Conservation (phyloP, 2,888 invertebrate genomes). For the Heliconius charithonia region DNA sequence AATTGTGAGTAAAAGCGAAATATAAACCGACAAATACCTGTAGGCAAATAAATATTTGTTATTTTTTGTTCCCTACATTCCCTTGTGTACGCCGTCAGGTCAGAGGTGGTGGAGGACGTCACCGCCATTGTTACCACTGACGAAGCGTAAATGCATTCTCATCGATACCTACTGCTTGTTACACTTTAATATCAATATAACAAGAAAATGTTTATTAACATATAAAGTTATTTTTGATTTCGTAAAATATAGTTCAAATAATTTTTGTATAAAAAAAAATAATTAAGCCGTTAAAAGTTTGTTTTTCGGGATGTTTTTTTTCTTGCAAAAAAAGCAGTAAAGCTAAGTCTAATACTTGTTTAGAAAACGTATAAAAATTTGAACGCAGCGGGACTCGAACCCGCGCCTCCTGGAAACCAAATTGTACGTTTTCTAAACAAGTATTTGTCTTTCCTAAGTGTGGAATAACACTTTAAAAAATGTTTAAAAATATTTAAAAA, state of each 20-base stretch:
- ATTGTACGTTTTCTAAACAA: too few relatives aligned
- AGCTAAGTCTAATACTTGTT: too few relatives aligned
- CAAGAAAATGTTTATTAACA: neutral
- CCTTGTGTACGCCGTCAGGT: slow-evolving; percentile 47
- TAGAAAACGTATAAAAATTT: too few relatives aligned
- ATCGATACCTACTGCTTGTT: slow-evolving; percentile 30
- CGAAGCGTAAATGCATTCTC: slow-evolving; percentile 40
- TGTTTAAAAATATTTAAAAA: too few relatives aligned
- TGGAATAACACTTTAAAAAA: too few relatives aligned
- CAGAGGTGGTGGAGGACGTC: slow-evolving; percentile 52
- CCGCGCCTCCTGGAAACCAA: too few relatives aligned
- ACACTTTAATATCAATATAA: neutral
- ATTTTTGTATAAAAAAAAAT: neutral
- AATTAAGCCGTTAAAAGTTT: neutral
- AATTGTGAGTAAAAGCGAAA: neutral
- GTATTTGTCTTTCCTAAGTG: too few relatives aligned
- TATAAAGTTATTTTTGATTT: neutral
- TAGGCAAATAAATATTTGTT: neutral
- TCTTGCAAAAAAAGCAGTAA: too few relatives aligned
- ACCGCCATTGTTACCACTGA: slow-evolving; percentile 46
- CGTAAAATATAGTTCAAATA: neutral
- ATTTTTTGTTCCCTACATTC: slow-evolving; percentile 17
- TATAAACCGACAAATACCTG: neutral
- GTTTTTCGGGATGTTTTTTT: neutral
- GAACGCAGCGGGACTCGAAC: too few relatives aligned